Evolutionary conservation across 2,888 invertebrate species (phyloP), one percentile per base, ranked within the genome.

Genomic region (Tigriopus californicus): DNA sequence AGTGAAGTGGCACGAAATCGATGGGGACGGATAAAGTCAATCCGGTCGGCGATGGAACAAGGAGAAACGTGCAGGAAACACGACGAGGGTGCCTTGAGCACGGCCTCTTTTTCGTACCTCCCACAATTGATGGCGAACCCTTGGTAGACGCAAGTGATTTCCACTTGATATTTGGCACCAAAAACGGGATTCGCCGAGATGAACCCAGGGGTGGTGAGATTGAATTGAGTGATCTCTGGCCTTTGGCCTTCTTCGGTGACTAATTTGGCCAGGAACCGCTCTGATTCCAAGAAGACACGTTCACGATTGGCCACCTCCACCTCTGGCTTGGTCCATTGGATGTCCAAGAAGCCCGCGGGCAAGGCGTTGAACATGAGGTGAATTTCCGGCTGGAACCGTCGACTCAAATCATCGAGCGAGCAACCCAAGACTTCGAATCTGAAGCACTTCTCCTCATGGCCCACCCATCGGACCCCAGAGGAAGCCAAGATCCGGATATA

Each of bases 391-490:
- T 15, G 15, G 15, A 49, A 13, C 49, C n/a, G 1, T 33, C 8
- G 33, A 33, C 33, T 33, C 33, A 33, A 33, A 33, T 33, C 33
- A 24, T 54, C 6, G 8, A 24, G 1, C 13, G 15, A 13, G 15
- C 54, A 54, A 22, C 54, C 54, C 11, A 54, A 18, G 4, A 54
- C 41, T 15, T 54, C 54, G 15, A 54, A 54, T 54, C 54, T 40
- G 42, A 54, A 54, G 41, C 54, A 54, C 41, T 54, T 54, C 18
- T 54, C 40, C n/a, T 33, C 41, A 11, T 54, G 20, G n/a, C 54
- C 54, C 40, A 54, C 41, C 54, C 54, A 54, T 1, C 54, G 15
- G 1, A 54, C 54, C 10, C 41, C 54, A 1, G 54, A 20, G 15
- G 54, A 54, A n/a, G 42, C 54, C 6, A 22, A 40, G 1, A 54